Conservation (phyloP, 1,140 invertebrate genomes). For the Andricus grossulariae region DNA sequence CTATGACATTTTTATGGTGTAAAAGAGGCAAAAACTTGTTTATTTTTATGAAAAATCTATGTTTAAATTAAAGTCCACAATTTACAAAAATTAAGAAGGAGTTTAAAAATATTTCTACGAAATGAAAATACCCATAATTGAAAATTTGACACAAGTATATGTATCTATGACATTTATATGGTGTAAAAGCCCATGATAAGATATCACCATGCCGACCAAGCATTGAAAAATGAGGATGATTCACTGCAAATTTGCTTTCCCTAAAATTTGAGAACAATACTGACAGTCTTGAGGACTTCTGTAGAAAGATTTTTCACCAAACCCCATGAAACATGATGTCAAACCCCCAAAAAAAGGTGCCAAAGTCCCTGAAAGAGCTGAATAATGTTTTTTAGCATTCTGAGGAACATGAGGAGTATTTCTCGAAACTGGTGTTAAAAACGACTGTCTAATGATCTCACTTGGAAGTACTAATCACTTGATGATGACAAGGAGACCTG, state of each 20-base stretch:
- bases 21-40: too few relatives aligned
- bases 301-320: neutral
- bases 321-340: neutral
- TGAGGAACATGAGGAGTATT: constrained; percentile 7
- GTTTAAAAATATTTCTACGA: neutral
- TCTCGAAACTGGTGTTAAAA: neutral
- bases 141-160: neutral
- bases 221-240: neutral
- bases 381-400: constrained; percentile 10
- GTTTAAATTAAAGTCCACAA: too few relatives aligned
- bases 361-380: neutral
- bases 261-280: neutral
- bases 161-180: neutral
- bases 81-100: too few relatives aligned
- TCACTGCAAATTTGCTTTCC: neutral
- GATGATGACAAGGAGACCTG: neutral
- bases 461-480: constrained; percentile 3
- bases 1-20: constrained; percentile 5
- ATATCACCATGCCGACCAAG: neutral
- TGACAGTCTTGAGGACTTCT: neutral
- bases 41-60: too few relatives aligned
- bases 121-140: constrained; percentile 6
- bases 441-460: neutral
- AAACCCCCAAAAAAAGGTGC: neutral
- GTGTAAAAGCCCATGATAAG: neutral